Percentiles rank a stretch among this genome's conserved stretches.
These are phyloP conservation scores for Corythoichthys haematopterus DNA, from an alignment of 2,113 vertebrate species.

Conservation along the genomic window DNA sequence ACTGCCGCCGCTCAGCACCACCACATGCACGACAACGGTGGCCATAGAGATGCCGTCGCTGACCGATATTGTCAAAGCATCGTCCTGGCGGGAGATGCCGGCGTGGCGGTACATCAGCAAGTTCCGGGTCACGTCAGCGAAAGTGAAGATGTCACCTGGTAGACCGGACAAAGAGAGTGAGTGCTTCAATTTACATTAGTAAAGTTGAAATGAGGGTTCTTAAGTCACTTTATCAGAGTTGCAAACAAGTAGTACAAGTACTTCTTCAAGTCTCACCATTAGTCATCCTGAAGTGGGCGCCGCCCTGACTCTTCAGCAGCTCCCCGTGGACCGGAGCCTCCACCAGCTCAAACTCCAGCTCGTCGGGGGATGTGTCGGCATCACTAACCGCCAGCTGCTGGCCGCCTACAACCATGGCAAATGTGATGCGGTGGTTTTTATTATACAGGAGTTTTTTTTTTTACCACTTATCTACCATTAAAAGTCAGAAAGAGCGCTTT, in stretches of 20 bases:
- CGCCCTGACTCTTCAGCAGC: slow-evolving; percentile 69
- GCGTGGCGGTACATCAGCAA: slow-evolving; percentile 81
- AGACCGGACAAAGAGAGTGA: background rate
- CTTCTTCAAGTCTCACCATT: slow-evolving; percentile 68
- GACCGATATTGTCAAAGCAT: slow-evolving; percentile 84
- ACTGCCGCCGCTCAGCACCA: slow-evolving; percentile 65
- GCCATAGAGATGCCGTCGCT: slow-evolving; percentile 80
- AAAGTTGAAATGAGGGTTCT: too few species aligned
- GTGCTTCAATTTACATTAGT: background rate
- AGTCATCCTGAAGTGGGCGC: slow-evolving; percentile 65
- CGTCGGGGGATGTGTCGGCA: slow-evolving; percentile 74
- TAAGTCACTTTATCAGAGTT: too few species aligned
- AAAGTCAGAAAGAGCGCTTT: too few species aligned
- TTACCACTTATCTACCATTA: too few species aligned
- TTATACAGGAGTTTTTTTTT: too few species aligned
- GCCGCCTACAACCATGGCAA: slow-evolving; percentile 59
- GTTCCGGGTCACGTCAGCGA: slow-evolving; percentile 80
- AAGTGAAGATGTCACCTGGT: slow-evolving; percentile 86
- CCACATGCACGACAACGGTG: slow-evolving; percentile 74
- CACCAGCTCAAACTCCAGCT: slow-evolving; percentile 86
- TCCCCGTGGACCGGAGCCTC: slow-evolving; percentile 79
- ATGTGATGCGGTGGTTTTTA: too few species aligned
- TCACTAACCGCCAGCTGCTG: slow-evolving; percentile 79
- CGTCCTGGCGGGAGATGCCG: slow-evolving; percentile 73
- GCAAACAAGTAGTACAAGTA: background rate